These are phyloP conservation scores for Chlamydotis undulata DNA, from an alignment of 2,113 vertebrate species.

Conservation along the genomic window DNA sequence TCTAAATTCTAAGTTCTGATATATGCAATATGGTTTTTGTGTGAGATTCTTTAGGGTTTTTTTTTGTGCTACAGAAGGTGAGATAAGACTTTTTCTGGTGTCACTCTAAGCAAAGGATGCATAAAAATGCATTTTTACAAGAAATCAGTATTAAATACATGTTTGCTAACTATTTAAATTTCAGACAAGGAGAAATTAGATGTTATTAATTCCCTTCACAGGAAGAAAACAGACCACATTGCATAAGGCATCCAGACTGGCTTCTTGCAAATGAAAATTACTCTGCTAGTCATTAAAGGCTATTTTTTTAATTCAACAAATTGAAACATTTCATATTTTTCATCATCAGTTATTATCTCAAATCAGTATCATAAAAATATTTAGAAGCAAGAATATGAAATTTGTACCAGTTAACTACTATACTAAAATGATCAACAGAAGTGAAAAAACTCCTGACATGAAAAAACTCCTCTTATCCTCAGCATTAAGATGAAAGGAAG, in stretches of 20 bases:
- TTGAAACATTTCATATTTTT: not conserved
- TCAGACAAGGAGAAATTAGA: not conserved
- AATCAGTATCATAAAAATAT: not conserved
- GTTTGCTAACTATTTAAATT: not conserved
- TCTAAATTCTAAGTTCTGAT: not conserved
- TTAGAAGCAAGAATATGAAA: not conserved
- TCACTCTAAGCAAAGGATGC: not conserved
- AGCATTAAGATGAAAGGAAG: not conserved
- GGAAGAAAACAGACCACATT: not conserved
- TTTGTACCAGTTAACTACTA: not conserved
- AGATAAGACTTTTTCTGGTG: not conserved
- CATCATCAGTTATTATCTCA: not conserved
- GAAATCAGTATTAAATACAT: not conserved
- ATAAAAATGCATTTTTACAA: not conserved
- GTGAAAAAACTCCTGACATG: not conserved
- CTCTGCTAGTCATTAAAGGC: not conserved
- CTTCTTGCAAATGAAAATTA: not conserved
- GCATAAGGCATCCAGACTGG: not conserved
- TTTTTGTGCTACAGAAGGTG: not conserved
- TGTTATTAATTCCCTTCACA: not conserved
- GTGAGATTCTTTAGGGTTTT: not conserved
- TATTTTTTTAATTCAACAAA: not conserved
- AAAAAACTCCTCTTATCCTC: not conserved
- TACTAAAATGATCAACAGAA: not conserved
- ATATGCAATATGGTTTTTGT: not conserved